These are phyloP conservation scores for Arizona elegans DNA, from an alignment of 2,113 vertebrate genomes.

Conservation along the genomic window DNA sequence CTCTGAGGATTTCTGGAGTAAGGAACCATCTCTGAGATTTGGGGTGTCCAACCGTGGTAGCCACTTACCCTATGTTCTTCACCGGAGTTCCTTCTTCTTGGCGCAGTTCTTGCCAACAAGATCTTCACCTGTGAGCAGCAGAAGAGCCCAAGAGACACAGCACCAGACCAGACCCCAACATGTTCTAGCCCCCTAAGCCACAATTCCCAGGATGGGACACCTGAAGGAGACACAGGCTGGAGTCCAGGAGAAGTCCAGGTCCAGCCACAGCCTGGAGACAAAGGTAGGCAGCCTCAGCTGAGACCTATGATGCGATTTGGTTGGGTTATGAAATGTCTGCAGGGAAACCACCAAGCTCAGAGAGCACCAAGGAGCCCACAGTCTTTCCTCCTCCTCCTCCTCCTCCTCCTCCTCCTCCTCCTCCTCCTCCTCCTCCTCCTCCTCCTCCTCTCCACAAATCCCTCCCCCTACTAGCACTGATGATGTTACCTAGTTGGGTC, in stretches of 20 bases:
- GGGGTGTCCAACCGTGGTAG: neutral
- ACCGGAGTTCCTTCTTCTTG: neutral
- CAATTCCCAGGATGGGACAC: neutral
- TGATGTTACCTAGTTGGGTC: too few relatives aligned
- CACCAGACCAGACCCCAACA: neutral
- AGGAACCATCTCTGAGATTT: neutral
- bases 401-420: too few relatives aligned
- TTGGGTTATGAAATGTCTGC: neutral
- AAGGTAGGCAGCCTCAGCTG: neutral
- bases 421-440: too few relatives aligned
- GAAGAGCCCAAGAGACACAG: neutral
- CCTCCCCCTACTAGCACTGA: too few relatives aligned
- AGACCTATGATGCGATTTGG: neutral
- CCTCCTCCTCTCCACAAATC: too few relatives aligned
- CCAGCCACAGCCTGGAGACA: neutral
- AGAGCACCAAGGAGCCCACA: neutral
- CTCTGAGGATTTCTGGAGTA: neutral
- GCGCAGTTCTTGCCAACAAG: neutral
- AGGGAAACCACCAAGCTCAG: neutral
- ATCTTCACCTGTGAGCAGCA: rapidly evolving
- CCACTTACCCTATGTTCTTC: neutral
- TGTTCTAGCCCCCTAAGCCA: neutral
- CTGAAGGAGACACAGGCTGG: rapidly evolving
- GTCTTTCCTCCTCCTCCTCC: neutral
- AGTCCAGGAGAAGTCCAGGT: neutral